Evolutionary conservation across 2,888 invertebrate genomes (phyloP).

Genomic region (Didymodactylos carnosus): DNA sequence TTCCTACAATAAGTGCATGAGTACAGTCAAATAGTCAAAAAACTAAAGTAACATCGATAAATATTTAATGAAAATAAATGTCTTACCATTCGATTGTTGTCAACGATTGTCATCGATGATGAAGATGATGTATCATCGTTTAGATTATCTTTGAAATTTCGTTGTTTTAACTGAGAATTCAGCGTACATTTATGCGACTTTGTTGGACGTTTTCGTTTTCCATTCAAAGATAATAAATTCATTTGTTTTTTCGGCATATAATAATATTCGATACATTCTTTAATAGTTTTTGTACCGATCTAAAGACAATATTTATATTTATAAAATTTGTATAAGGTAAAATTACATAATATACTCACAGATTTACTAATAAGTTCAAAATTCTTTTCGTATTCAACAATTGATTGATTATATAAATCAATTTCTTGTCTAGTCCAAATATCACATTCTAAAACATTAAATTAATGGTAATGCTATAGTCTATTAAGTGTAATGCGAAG

Average conservation of each 20-base stretch:
- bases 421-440: not conserved
- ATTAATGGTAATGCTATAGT: too few relatives aligned
- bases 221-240: not conserved
- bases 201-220: not conserved
- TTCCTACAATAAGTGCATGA: too few relatives aligned
- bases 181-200: too few relatives aligned
- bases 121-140: not conserved
- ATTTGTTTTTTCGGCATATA: constrained; percentile 67
- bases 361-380: not conserved
- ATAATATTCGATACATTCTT: constrained; percentile 83
- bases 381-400: not conserved
- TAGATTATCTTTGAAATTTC: not conserved
- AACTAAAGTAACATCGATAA: too few relatives aligned
- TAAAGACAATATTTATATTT: constrained; percentile 22
- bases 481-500: too few relatives aligned
- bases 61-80: too few relatives aligned
- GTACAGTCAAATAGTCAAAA: too few relatives aligned
- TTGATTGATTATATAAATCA: not conserved
- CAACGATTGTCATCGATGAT: too few relatives aligned
- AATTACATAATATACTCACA: not conserved
- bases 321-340: too few relatives aligned
- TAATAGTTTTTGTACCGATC: constrained; percentile 66
- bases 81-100: not conserved
- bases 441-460: too few relatives aligned
- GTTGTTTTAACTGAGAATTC: too few relatives aligned